phyloP scores from a whole-genome alignment of 2,888 invertebrate genomes.

The Noctua janthina region DNA sequence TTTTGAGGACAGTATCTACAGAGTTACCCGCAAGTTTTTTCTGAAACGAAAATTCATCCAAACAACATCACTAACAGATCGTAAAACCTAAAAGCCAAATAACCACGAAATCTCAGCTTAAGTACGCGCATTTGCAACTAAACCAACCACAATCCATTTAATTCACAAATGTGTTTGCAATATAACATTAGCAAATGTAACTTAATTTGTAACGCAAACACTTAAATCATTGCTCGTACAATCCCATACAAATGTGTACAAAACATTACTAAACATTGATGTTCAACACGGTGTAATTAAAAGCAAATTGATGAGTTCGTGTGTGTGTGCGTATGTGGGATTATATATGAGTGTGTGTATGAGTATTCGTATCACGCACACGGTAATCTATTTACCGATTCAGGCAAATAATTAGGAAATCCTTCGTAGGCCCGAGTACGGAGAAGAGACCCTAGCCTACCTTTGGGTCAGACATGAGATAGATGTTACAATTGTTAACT shows the following conservation, averaged over 20 bases:
- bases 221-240: slow-evolving; percentile 57
- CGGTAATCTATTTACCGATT: slow-evolving; percentile 73
- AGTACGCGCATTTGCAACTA: slow-evolving; percentile 7
- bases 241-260: slow-evolving; percentile 59
- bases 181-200: slow-evolving; percentile 53
- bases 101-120: not conserved
- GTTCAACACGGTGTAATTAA: slow-evolving; percentile 60
- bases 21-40: not conserved
- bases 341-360: not conserved
- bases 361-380: slow-evolving; percentile 66
- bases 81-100: not conserved
- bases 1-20: too few species aligned
- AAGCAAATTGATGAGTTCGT: slow-evolving; percentile 51
- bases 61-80: not conserved
- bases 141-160: slow-evolving; percentile 23
- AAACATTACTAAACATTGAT: slow-evolving; percentile 62
- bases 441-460: slow-evolving; percentile 36
- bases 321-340: slow-evolving; percentile 5
- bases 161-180: slow-evolving; percentile 36
- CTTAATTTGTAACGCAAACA: slow-evolving; percentile 61
- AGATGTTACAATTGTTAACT: slow-evolving; percentile 27
- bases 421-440: slow-evolving; percentile 61
- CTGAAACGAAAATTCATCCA: not conserved
- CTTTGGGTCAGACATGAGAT: slow-evolving; percentile 22
- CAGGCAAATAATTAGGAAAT: slow-evolving; percentile 73